These are phyloP conservation scores for Scaptomyza montana DNA, from an alignment of 1,140 invertebrate genomes.

Conservation along the genomic window DNA sequence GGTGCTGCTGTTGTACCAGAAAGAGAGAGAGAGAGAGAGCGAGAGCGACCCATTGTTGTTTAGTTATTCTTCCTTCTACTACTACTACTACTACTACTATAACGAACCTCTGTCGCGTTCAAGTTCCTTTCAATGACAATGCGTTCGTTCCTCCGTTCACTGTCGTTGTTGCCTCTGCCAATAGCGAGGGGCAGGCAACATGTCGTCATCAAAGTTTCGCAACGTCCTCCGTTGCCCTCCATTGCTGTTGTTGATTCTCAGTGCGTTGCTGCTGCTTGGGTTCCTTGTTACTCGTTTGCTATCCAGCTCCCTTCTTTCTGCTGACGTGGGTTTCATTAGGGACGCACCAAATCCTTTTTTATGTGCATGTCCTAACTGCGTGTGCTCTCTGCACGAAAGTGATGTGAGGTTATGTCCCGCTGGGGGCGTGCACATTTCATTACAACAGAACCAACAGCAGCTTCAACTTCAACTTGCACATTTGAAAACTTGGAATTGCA, in stretches of 20 bases:
- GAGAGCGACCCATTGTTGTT: slow-evolving; percentile 39
- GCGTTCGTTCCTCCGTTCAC: slow-evolving; percentile 56
- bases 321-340: slow-evolving; percentile 39
- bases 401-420: slow-evolving; percentile 22
- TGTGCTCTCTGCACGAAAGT: too few relatives aligned
- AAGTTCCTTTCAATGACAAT: slow-evolving; percentile 81
- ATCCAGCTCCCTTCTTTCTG: slow-evolving; percentile 8
- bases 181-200: slow-evolving; percentile 33
- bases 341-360: slow-evolving; percentile 28
- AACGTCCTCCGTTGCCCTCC: slow-evolving; percentile 17
- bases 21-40: neutral
- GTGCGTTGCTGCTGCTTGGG: slow-evolving; percentile 33
- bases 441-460: neutral
- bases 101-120: slow-evolving; percentile 41
- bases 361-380: slow-evolving; percentile 1
- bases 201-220: slow-evolving; percentile 31
- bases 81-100: slow-evolving; percentile 45
- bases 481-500: neutral
- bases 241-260: slow-evolving; percentile 13
- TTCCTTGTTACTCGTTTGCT: neutral
- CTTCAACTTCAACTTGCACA: neutral
- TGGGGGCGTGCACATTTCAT: slow-evolving; percentile 26
- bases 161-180: slow-evolving; percentile 5
- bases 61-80: slow-evolving; percentile 41
- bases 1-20: slow-evolving; percentile 10